Percentiles rank a stretch among this genome's conserved stretches.
Evolutionary conservation across 1,140 invertebrate species (phyloP).

Genomic region (Homarus americanus): DNA sequence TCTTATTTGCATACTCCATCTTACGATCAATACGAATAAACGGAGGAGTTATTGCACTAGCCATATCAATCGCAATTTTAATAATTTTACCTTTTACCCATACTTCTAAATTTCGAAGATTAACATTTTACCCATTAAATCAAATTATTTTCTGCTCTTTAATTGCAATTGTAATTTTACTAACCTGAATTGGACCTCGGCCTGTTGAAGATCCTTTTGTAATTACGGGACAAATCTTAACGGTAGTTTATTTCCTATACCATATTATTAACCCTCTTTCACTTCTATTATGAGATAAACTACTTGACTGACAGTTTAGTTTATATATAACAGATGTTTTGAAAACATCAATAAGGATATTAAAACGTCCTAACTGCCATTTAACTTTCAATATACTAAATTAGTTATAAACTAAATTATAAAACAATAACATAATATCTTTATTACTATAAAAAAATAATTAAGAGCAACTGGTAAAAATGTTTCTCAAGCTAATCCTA

Average conservation of each 20-base stretch:
- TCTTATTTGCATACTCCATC: constrained; percentile 87
- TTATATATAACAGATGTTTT: background rate
- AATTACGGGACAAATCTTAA: background rate
- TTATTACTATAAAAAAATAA: background rate
- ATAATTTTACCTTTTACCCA: background rate
- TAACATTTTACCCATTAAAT: background rate
- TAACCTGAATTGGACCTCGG: background rate
- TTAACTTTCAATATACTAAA: background rate
- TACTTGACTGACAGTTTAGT: background rate
- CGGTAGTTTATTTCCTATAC: background rate
- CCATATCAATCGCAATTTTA: background rate
- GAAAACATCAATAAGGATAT: background rate
- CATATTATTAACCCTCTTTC: background rate
- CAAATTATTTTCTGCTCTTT: background rate
- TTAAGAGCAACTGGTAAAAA: background rate
- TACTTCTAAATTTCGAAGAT: background rate
- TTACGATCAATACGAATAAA: constrained; percentile 86
- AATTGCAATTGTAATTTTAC: background rate
- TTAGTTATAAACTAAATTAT: too few relatives aligned
- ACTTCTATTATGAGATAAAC: background rate
- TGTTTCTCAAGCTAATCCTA: background rate
- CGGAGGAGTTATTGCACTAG: constrained; percentile 83
- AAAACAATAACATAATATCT: background rate
- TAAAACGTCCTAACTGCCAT: background rate
- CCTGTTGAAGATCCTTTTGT: background rate